Conservation (phyloP, 2,113 vertebrate genomes). For the Neodontobutis hainanensis region DNA sequence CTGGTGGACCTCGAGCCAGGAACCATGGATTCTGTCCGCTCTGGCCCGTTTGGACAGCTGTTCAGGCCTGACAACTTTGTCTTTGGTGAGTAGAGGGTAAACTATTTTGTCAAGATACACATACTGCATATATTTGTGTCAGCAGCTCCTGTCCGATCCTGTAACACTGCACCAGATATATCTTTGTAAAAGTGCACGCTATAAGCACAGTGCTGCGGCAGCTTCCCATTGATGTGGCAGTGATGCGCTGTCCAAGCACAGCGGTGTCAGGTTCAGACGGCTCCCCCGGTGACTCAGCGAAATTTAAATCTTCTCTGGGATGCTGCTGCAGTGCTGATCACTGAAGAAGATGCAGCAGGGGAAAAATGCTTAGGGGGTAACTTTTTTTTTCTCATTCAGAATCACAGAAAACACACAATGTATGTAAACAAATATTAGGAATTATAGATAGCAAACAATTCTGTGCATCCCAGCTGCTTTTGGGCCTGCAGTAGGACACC, state of each 20-base stretch:
- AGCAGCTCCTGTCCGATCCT: constrained; percentile 26
- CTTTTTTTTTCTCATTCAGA: not conserved
- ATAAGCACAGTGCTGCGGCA: constrained; percentile 25
- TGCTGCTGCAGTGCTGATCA: constrained; percentile 44
- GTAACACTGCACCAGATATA: constrained; percentile 15
- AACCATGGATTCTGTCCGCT: constrained; percentile 82
- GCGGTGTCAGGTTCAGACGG: constrained; percentile 44
- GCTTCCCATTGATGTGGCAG: constrained; percentile 23
- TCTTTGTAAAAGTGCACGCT: constrained; percentile 1
- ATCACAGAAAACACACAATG: not conserved
- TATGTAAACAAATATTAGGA: too few species aligned
- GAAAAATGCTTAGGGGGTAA: constrained; percentile 2
- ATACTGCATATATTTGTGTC: constrained; percentile 9
- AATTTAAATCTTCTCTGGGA: constrained; percentile 16
- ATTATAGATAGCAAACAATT: too few species aligned
- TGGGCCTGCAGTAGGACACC: too few species aligned
- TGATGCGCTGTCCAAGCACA: constrained; percentile 34
- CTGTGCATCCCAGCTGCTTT: too few species aligned
- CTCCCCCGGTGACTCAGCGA: constrained; percentile 53
- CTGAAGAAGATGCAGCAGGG: constrained; percentile 3
- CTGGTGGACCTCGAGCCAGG: constrained; percentile 81
- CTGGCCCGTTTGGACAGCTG: constrained; percentile 80
- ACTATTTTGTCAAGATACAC: not conserved
- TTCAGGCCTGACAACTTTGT: constrained; percentile 83
- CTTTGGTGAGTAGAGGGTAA: constrained; percentile 71